Percentiles rank a stretch among this genome's conserved stretches.
Evolutionary conservation across 2,888 invertebrate genomes (phyloP).

Genomic region (Phrixothrix hirtus): DNA sequence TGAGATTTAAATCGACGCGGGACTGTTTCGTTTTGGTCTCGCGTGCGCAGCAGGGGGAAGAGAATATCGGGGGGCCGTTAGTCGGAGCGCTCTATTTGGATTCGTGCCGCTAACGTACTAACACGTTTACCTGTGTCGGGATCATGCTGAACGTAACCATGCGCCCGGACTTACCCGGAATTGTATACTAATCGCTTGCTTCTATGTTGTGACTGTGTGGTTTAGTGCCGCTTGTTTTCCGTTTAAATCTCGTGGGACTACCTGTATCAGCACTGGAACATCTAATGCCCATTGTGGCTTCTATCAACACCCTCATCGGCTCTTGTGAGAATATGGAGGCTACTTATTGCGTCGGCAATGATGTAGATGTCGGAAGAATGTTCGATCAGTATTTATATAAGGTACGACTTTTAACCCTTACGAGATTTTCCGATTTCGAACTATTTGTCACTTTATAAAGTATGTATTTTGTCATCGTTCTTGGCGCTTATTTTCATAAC

Average conservation of each 20-base stretch:
- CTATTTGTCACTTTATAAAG: too few species aligned
- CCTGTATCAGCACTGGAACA: conserved; percentile 56
- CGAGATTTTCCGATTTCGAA: too few species aligned
- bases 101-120: conserved; percentile 43
- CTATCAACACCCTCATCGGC: conserved; percentile 58
- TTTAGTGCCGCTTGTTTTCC: conserved; percentile 40
- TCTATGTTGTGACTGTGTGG: conserved; percentile 27
- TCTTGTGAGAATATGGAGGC: conserved; percentile 65
- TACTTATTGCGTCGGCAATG: conserved; percentile 65
- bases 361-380: conserved; percentile 66
- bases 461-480: conserved; percentile 1
- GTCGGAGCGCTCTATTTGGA: conserved; percentile 50
- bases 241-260: conserved; percentile 40
- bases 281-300: conserved; percentile 58
- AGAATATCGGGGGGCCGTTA: conserved; percentile 47
- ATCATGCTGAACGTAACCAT: conserved; percentile 49
- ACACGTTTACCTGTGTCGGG: conserved; percentile 45
- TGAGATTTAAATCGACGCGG: conserved; percentile 59
- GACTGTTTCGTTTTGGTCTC: conserved; percentile 45
- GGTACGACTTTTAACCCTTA: conserved; percentile 51
- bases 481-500: neutral
- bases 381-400: conserved; percentile 69
- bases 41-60: conserved; percentile 53
- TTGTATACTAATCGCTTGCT: conserved; percentile 26
- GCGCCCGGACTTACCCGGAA: conserved; percentile 42